phyloP scores from a whole-genome alignment of 2,888 invertebrate genomes.

The Phragmatobia fuliginosa region DNA sequence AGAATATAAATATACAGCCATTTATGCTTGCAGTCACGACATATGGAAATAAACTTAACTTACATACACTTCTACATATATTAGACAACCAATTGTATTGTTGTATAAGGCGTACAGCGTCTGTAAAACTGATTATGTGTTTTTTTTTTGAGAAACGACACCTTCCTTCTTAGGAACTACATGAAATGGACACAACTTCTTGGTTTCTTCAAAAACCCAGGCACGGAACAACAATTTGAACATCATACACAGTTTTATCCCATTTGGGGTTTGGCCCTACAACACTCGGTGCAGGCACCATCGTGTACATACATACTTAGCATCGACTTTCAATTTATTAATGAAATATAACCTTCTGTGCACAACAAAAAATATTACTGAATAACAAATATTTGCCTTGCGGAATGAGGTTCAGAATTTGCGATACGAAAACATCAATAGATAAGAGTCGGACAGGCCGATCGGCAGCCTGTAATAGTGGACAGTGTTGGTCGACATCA shows the following conservation, averaged over 20 bases:
- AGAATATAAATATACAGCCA: constrained; percentile 23
- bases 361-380: constrained; percentile 13
- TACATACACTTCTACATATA: neutral
- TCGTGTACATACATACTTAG: neutral
- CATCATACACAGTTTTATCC: too few relatives aligned
- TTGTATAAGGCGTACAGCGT: neutral
- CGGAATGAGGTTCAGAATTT: constrained; percentile 21
- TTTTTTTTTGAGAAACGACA: too few relatives aligned
- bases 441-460: constrained; percentile 26
- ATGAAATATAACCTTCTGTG: neutral
- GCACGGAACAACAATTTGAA: too few relatives aligned
- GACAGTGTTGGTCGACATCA: constrained; percentile 52
- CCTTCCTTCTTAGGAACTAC: too few relatives aligned
- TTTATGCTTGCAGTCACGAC: constrained; percentile 36
- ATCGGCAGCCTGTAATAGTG: constrained; percentile 32
- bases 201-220: too few relatives aligned
- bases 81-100: constrained; percentile 1
- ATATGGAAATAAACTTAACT: constrained; percentile 23
- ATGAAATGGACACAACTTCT: too few relatives aligned
- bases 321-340: constrained; percentile 5
- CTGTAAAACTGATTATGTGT: neutral
- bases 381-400: constrained; percentile 13
- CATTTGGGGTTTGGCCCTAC: too few relatives aligned
- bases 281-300: too few relatives aligned
- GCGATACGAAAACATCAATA: constrained; percentile 27